Conservation (phyloP, 2,888 invertebrate species). For the Brachynemurus nebulosus region DNA sequence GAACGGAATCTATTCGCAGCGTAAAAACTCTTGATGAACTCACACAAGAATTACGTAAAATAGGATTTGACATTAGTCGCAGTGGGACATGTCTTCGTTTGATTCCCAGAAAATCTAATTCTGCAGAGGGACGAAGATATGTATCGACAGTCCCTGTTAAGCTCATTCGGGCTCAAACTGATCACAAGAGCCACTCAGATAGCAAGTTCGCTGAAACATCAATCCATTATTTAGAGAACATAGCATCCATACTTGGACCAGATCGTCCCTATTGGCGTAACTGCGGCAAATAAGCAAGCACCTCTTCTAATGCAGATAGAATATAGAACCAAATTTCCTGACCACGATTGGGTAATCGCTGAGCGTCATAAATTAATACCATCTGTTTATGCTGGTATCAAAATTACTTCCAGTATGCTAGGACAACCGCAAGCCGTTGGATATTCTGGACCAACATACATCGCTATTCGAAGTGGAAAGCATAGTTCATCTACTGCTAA, state of each 20-base stretch:
- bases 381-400: conserved; percentile 16
- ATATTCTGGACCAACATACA: conserved; percentile 26
- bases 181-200: conserved; percentile 1
- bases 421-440: conserved; percentile 24
- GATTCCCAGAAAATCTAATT: conserved; percentile 18
- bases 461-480: conserved; percentile 21
- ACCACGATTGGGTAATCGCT: conserved; percentile 18
- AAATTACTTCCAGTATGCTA: conserved; percentile 18
- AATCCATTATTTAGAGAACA: conserved; percentile 16
- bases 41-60: conserved; percentile 14
- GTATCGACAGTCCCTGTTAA: conserved; percentile 21
- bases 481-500: conserved; percentile 17
- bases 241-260: conserved; percentile 19
- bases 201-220: conserved; percentile 14
- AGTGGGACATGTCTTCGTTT: conserved; percentile 19
- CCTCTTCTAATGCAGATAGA: conserved; percentile 19
- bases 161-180: conserved; percentile 11
- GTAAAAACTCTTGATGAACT: conserved; percentile 12
- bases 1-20: conserved; percentile 19
- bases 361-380: conserved; percentile 18
- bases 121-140: conserved; percentile 22
- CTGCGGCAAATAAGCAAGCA: conserved; percentile 28
- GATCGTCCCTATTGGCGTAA: conserved; percentile 26
- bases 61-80: conserved; percentile 17
- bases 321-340: conserved; percentile 16